Evolutionary conservation across 2,113 vertebrate species (phyloP).

Genomic region (Cacatua alba): DNA sequence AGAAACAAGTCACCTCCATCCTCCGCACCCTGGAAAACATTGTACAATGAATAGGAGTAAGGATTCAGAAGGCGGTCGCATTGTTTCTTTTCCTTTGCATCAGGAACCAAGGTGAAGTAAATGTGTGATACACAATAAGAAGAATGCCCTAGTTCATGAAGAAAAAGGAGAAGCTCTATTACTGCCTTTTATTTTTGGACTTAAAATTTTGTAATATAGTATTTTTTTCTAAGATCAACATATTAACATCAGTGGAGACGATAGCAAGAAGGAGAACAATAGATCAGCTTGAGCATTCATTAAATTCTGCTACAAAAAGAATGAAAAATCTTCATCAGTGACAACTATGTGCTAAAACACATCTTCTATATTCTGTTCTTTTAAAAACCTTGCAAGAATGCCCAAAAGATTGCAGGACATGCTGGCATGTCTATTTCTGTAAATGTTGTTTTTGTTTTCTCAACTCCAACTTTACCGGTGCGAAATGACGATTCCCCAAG

Average conservation of each 20-base stretch:
- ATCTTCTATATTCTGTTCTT: neutral
- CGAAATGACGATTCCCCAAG: neutral
- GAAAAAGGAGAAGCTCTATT: neutral
- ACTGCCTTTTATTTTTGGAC: neutral
- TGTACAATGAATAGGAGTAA: neutral
- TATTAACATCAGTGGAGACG: neutral
- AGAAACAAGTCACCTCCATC: neutral
- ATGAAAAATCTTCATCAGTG: neutral
- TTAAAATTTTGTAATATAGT: neutral
- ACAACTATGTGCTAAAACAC: neutral
- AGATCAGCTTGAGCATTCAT: neutral
- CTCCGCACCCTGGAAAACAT: neutral
- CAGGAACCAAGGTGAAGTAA: neutral
- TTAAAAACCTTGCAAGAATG: neutral
- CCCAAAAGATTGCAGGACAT: neutral
- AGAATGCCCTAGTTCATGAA: neutral
- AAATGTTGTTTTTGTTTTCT: constrained; percentile 25
- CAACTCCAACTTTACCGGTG: neutral
- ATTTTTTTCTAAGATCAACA: neutral
- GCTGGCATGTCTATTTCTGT: neutral
- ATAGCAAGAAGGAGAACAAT: neutral
- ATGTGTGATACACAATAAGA: neutral
- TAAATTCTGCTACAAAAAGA: neutral
- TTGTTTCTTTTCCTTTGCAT: neutral
- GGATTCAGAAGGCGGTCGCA: neutral